Percentiles rank a stretch among this genome's conserved stretches.
phyloP scores from a whole-genome alignment of 2,888 invertebrate genomes.

The Cosmia trapezina region DNA sequence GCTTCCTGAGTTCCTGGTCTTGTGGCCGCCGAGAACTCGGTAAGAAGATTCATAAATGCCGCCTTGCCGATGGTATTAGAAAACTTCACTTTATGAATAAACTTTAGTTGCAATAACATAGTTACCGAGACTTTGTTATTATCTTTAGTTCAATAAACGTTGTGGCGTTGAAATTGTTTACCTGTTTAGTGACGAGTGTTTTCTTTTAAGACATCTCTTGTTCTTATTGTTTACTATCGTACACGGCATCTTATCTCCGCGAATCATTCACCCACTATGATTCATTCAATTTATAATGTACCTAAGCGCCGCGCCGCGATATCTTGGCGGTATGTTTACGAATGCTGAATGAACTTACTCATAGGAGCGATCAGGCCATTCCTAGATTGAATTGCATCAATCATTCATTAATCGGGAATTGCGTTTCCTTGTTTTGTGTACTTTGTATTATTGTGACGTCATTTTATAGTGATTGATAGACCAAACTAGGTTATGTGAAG shows the following conservation, averaged over 20 bases:
- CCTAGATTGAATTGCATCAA: constrained; percentile 20
- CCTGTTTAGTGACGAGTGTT: constrained; percentile 14
- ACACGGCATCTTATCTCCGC: constrained; percentile 16
- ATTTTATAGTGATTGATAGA: constrained; percentile 23
- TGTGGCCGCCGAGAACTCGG: constrained; percentile 25
- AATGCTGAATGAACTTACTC: constrained; percentile 34
- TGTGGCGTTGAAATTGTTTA: constrained; percentile 12
- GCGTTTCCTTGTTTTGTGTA: constrained; percentile 24
- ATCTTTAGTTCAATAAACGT: constrained; percentile 34
- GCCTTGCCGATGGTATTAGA: constrained; percentile 35
- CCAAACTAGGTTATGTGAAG: background rate
- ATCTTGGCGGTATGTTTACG: constrained; percentile 20
- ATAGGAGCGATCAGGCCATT: constrained; percentile 6
- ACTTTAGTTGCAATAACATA: constrained; percentile 33
- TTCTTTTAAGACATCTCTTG: constrained; percentile 9
- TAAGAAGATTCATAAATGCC: constrained; percentile 36
- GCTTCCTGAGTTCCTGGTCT: constrained; percentile 10
- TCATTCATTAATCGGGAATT: constrained; percentile 32
- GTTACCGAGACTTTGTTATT: constrained; percentile 16
- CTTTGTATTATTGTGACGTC: constrained; percentile 4
- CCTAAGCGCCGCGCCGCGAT: constrained; percentile 10
- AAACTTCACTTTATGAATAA: constrained; percentile 45
- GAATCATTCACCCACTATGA: constrained; percentile 44
- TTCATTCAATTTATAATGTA: constrained; percentile 24
- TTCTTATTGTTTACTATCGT: constrained; percentile 23